phyloP scores from a whole-genome alignment of 2,113 vertebrate genomes.

The Casuarius casuarius region DNA sequence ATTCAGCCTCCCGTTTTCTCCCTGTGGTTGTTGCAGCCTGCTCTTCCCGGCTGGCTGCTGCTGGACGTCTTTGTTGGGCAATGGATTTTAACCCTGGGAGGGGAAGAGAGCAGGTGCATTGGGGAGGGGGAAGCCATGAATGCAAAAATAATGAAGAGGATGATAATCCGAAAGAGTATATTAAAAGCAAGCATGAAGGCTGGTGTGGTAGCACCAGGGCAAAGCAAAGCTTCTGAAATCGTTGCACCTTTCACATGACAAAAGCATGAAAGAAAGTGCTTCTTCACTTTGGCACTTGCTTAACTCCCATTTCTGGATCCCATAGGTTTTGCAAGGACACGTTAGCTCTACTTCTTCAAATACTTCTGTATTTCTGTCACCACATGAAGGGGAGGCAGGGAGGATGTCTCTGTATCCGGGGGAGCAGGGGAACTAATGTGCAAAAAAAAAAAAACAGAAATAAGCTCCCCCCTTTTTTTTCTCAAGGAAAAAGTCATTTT shows the following conservation, averaged over 20 bases:
- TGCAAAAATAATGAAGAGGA: background rate
- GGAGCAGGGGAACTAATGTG: fast-evolving
- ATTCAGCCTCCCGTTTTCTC: background rate
- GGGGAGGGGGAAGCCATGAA: background rate
- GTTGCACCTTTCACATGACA: slow-evolving; percentile 18
- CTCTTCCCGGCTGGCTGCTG: background rate
- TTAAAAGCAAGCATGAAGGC: background rate
- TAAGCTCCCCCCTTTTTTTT: background rate
- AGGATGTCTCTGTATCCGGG: background rate
- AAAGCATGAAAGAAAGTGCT: background rate
- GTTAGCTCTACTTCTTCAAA: background rate
- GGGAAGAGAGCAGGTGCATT: slow-evolving; percentile 50
- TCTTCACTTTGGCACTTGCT: background rate
- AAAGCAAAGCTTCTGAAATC: slow-evolving; percentile 1
- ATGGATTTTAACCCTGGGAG: background rate
- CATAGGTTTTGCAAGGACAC: background rate
- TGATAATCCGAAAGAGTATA: background rate
- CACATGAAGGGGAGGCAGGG: background rate
- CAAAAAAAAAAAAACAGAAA: background rate
- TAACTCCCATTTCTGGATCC: background rate
- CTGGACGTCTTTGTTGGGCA: background rate
- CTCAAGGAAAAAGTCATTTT: background rate
- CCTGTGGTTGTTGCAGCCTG: background rate
- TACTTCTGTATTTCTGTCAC: background rate
- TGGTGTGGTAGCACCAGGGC: background rate